Conservation (phyloP, 2,797 vertebrate species). For the Nannoperca australis region DNA sequence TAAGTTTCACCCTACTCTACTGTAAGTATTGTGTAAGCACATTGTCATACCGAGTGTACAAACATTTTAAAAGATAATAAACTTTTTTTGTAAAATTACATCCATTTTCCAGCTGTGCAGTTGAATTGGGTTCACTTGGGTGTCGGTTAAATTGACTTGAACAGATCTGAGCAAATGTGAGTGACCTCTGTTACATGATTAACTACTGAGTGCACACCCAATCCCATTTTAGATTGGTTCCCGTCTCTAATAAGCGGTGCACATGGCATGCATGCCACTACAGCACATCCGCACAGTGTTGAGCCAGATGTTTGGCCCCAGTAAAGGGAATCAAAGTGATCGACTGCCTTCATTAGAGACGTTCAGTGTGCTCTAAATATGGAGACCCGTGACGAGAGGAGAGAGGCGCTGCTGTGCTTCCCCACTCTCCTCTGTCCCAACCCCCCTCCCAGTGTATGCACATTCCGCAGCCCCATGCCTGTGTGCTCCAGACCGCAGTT, state of each 20-base stretch:
- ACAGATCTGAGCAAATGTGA: slow-evolving; percentile 23
- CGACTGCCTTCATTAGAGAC: slow-evolving; percentile 72
- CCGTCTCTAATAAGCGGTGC: slow-evolving; percentile 47
- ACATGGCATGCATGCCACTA: slow-evolving; percentile 43
- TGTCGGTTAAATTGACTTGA: background rate
- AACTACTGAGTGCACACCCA: slow-evolving; percentile 46
- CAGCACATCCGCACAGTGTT: slow-evolving; percentile 15
- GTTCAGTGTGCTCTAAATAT: slow-evolving; percentile 55
- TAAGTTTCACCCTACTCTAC: slow-evolving; percentile 79
- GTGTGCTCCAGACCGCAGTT: slow-evolving; percentile 84
- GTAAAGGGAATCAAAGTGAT: slow-evolving; percentile 67
- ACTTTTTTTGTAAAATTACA: slow-evolving; percentile 85
- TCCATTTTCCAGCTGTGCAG: background rate
- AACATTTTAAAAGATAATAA: slow-evolving; percentile 91
- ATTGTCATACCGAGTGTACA: slow-evolving; percentile 91
- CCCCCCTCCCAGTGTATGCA: slow-evolving; percentile 59
- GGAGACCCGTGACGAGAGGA: slow-evolving; percentile 59
- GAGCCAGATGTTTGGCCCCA: slow-evolving; percentile 69
- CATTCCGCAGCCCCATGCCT: slow-evolving; percentile 78
- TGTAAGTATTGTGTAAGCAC: slow-evolving; percentile 91
- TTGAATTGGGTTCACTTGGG: background rate
- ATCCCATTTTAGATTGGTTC: slow-evolving; percentile 53
- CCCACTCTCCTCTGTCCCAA: slow-evolving; percentile 34
- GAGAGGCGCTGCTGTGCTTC: slow-evolving; percentile 51
- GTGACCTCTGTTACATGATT: slow-evolving; percentile 43